Base-by-base conservation (phyloP, 2,888 invertebrate species). In the Norana najaformis region DNA sequence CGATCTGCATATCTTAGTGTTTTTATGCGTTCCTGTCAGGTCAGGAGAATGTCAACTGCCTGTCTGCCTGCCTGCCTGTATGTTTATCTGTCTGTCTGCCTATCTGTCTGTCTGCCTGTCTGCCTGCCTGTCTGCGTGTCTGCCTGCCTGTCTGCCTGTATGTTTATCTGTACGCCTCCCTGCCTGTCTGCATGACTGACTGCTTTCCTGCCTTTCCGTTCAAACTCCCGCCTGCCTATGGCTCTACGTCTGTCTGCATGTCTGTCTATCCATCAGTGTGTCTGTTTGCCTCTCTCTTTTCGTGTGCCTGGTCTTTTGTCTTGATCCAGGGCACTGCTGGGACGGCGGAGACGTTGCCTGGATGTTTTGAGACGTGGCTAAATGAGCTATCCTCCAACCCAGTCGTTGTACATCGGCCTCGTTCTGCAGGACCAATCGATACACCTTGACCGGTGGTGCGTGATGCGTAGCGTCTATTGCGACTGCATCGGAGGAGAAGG, bases 271-370 rank as follows among this genome's bases (percentile, higher is more conserved):
- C 16, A 20, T 85, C 18, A 14, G 16, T n/a, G 85, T 37, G 85
- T 88, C 37, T 89, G 34, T 38, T 82, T 20, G 30, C 69, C 82
- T 82, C 82, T 89, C 89, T 89, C 89, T 89, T 34, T 89, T n/a
- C n/a, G n/a, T n/a, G n/a, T 34, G 34, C n/a, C n/a, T n/a, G n/a
- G n/a, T n/a, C 8, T 88, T 83, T 89, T 38, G 23, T 82, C 69
- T 88, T 69, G 69, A 69, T 69, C 69, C 69, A 69, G 69, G 69
- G 69, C 69, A 11, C 69, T 69, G 69, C n/a, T 69, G 30, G 69
- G 69, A 69, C 30, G 30, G 69, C n/a, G 69, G 30, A n/a, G 69
- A 69, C 69, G 69, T 11, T n/a, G 69, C 69, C 69, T 69, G 69
- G 69, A 69, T 69, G 69, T 69, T 69, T 30, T 69, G 30, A n/a